A percentile compares a stretch with the other conserved stretches of the same genome.
Evolutionary conservation across 37 sponge, comb jelly and placozoan species (phyloP).

Genomic region (Tethya wilhelma): DNA sequence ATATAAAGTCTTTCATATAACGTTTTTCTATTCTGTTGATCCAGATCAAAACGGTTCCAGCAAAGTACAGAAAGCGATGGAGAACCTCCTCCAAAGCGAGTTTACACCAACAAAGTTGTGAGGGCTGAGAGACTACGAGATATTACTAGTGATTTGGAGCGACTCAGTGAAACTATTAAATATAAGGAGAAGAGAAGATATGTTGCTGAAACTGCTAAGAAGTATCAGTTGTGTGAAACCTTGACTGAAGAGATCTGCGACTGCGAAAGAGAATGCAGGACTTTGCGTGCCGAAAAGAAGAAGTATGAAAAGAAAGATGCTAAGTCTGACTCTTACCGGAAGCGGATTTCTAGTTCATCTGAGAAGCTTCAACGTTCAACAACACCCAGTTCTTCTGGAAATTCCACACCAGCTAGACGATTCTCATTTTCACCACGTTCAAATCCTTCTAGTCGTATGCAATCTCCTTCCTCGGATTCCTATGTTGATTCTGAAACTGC

Average conservation of each 20-base stretch:
- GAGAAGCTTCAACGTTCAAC: not conserved
- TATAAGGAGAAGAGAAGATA: not conserved
- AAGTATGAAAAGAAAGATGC: not conserved
- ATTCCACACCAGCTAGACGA: too few relatives aligned
- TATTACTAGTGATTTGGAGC: not conserved
- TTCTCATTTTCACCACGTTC: too few relatives aligned
- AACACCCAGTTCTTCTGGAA: not conserved
- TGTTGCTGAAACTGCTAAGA: conserved; percentile 6
- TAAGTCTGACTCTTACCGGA: not conserved
- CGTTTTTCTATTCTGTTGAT: too few relatives aligned
- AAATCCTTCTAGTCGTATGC: too few relatives aligned
- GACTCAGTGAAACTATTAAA: not conserved
- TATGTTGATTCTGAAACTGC: too few relatives aligned
- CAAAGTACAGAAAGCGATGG: too few relatives aligned
- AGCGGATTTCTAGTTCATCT: not conserved
- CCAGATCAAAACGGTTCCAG: too few relatives aligned
- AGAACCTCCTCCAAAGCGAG: too few relatives aligned
- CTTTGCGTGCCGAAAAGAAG: not conserved
- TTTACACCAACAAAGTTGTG: too few relatives aligned
- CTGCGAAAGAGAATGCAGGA: not conserved
- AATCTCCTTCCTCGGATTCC: too few relatives aligned
- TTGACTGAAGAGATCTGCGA: conserved; percentile 10
- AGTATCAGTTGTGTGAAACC: conserved; percentile 3
- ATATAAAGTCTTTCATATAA: too few relatives aligned
- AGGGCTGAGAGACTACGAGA: not conserved